Evolutionary conservation across 2,797 vertebrate genomes (phyloP).

Genomic region (Propithecus deckenii): DNA sequence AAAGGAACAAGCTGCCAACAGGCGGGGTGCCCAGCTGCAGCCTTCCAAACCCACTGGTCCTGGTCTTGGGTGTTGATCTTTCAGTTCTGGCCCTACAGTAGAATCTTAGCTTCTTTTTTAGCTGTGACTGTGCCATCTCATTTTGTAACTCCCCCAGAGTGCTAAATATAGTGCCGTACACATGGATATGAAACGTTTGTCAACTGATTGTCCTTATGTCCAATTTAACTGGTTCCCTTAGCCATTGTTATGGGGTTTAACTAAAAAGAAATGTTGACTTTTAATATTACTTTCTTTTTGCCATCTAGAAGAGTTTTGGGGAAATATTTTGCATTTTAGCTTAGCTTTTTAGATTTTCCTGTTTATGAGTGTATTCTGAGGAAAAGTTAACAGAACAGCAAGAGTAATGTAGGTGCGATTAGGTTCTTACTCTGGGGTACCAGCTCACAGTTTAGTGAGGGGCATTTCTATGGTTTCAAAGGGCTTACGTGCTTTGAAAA

Average conservation of each 20-base stretch:
- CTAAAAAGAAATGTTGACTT: not conserved
- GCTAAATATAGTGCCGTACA: constrained; percentile 12
- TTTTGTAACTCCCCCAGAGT: constrained; percentile 3
- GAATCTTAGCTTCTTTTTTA: not conserved
- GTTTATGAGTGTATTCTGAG: not conserved
- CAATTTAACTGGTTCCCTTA: not conserved
- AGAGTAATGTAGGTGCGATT: not conserved
- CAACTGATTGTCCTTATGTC: constrained; percentile 10
- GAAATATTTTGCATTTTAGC: not conserved
- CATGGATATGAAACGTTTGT: not conserved
- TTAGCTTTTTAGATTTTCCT: not conserved
- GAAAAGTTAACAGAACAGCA: not conserved
- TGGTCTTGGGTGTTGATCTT: not conserved
- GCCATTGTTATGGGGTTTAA: not conserved
- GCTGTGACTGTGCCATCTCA: not conserved
- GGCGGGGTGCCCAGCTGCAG: rapidly evolving
- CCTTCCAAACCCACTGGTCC: not conserved
- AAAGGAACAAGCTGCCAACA: not conserved
- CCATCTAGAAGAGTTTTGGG: not conserved
- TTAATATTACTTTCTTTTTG: not conserved
- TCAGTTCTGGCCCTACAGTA: not conserved
- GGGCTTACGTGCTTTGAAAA: not conserved
- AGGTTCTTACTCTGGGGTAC: not conserved
- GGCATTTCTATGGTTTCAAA: not conserved
- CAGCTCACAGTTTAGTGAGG: not conserved